Evolutionary conservation across 2,888 invertebrate genomes (phyloP).

Genomic region (Keiferia lycopersicella): DNA sequence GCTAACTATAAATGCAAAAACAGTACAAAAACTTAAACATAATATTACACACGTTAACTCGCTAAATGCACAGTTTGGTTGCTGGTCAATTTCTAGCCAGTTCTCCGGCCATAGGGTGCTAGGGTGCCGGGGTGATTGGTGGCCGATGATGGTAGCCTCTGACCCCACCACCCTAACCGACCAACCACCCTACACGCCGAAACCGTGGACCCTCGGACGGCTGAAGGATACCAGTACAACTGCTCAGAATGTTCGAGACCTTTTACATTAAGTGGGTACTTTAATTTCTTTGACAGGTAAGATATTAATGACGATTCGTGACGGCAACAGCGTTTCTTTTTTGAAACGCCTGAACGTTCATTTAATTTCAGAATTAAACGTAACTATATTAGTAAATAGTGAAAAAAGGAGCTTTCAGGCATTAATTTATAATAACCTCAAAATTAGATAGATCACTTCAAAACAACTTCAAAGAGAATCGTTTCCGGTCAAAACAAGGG

Average conservation of each 20-base stretch:
- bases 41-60: no score
- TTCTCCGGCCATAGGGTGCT: no score
- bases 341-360: no score
- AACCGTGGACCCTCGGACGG: conserved; percentile 5
- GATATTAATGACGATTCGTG: not conserved
- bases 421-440: not conserved
- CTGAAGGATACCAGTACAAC: conserved; percentile 6
- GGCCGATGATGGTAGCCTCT: not conserved
- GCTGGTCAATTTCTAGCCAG: no score
- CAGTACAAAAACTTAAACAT: no score
- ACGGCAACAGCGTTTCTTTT: not conserved
- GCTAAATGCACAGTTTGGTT: no score
- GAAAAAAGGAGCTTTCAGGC: no score
- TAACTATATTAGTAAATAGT: no score
- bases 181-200: not conserved
- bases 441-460: not conserved
- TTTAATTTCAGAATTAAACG: no score
- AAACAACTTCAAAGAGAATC: no score
- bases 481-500: not conserved
- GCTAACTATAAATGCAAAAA: no score
- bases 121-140: not conserved
- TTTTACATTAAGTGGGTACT: conserved; percentile 1
- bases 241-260: not conserved
- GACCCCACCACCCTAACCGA: not conserved
- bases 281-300: conserved; percentile 6